Conservation (phyloP, 2,888 invertebrate genomes). For the Tenthredo livida region DNA sequence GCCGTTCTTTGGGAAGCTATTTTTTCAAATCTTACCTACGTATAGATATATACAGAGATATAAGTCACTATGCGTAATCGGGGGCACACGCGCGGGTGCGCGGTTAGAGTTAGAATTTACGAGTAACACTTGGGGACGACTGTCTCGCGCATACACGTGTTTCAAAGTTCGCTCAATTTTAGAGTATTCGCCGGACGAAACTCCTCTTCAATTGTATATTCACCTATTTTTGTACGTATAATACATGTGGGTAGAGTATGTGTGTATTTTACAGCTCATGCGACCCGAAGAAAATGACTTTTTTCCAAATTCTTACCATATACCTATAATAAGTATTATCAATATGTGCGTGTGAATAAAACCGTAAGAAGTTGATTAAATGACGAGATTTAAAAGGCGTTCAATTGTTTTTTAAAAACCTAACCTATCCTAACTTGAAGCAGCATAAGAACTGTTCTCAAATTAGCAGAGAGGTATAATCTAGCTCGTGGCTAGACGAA, state of each 20-base stretch:
- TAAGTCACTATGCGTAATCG: conserved; percentile 19
- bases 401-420: not conserved
- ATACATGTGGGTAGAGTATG: not conserved
- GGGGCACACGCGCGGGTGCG: conserved; percentile 23
- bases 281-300: not conserved
- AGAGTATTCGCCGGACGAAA: not conserved
- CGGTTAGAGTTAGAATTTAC: conserved; percentile 43
- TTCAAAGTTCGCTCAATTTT: conserved; percentile 35
- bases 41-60: not conserved
- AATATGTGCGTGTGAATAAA: not conserved
- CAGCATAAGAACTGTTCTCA: not conserved
- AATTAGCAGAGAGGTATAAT: not conserved
- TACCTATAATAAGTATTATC: too few species aligned
- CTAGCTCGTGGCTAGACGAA: not conserved
- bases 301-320: not conserved
- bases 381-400: not conserved
- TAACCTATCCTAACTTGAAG: not conserved
- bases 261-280: not conserved
- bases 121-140: conserved; percentile 40
- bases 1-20: not conserved
- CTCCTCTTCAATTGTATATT: not conserved
- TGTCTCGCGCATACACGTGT: conserved; percentile 1
- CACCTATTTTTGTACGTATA: not conserved
- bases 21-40: not conserved
- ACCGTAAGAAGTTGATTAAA: not conserved